These are phyloP conservation scores for Nomada ruficornis DNA, from an alignment of 2,888 invertebrate species.

Conservation along the genomic window DNA sequence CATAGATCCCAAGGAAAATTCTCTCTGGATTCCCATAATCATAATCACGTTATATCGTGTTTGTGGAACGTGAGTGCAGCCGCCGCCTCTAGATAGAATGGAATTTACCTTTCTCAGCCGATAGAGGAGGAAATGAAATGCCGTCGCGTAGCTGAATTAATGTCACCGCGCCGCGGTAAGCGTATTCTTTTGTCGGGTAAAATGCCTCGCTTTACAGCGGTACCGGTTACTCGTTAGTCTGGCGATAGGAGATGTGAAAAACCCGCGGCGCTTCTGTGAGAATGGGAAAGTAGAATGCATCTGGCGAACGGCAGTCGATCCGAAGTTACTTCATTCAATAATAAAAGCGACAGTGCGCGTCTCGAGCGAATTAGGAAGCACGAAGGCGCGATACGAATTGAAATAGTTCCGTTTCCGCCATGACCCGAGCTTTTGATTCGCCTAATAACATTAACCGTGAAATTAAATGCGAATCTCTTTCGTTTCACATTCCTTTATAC, in stretches of 20 bases:
- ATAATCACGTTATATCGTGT: conserved; percentile 30
- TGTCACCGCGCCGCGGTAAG: conserved; percentile 1
- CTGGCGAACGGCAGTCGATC: not conserved
- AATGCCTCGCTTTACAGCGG: not conserved
- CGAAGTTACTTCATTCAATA: not conserved
- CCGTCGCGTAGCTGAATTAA: conserved; percentile 34
- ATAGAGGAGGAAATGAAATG: conserved; percentile 43
- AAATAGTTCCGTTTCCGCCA: not conserved
- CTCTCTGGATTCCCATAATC: conserved; percentile 15
- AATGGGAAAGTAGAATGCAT: not conserved
- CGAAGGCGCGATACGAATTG: not conserved
- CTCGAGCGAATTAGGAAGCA: not conserved
- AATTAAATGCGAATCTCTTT: not conserved
- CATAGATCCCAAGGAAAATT: conserved; percentile 12
- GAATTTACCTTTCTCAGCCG: conserved; percentile 23
- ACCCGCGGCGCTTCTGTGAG: not conserved
- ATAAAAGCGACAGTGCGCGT: not conserved
- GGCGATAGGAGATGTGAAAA: not conserved
- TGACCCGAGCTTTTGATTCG: not conserved
- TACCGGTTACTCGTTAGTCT: conserved; percentile 14
- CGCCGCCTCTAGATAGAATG: not conserved
- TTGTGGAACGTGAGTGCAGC: not conserved
- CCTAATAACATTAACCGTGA: not conserved
- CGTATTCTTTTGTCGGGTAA: conserved; percentile 16
- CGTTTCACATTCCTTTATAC: not conserved